Evolutionary conservation across 2,888 invertebrate genomes (phyloP).

Genomic region (Steinernema hermaphroditum): DNA sequence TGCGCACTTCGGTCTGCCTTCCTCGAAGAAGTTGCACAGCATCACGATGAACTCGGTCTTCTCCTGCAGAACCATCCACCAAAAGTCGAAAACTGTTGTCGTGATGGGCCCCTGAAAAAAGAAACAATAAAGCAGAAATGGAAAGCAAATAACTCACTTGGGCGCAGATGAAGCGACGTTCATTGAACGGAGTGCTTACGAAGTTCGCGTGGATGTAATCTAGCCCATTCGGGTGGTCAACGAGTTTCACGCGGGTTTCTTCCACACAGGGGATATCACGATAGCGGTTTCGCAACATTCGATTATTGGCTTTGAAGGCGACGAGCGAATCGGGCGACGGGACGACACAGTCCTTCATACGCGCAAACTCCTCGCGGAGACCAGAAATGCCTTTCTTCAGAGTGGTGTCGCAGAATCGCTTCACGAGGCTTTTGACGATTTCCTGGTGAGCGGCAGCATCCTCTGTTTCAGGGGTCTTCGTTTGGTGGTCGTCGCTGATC

Average conservation of each 20-base stretch:
- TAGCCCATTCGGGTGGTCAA: constrained; percentile 34
- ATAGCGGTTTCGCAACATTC: constrained; percentile 32
- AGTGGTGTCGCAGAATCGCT: constrained; percentile 27
- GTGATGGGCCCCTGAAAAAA: constrained; percentile 43
- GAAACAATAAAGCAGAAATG: not conserved
- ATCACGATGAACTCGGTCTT: constrained; percentile 44
- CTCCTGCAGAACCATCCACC: constrained; percentile 49
- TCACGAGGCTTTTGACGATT: not conserved
- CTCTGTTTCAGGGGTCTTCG: not conserved
- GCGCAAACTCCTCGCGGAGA: constrained; percentile 42
- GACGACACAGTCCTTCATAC: constrained; percentile 32
- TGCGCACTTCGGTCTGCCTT: constrained; percentile 30
- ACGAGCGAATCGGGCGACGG: not conserved
- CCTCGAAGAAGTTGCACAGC: constrained; percentile 46
- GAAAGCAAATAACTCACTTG: constrained; percentile 32
- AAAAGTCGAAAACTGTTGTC: constrained; percentile 47
- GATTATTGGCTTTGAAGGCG: not conserved
- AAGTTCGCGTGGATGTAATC: constrained; percentile 52
- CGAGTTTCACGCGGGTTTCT: constrained; percentile 42
- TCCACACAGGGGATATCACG: constrained; percentile 49
- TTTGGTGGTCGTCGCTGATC: not conserved
- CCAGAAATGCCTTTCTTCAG: constrained; percentile 42
- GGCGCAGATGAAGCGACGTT: constrained; percentile 48
- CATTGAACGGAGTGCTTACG: constrained; percentile 40
- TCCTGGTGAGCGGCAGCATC: constrained; percentile 1